Evolutionary conservation across 2,797 vertebrate species (phyloP), one percentile per base, ranked within the genome.

Genomic region (Sebastes steindachneri): DNA sequence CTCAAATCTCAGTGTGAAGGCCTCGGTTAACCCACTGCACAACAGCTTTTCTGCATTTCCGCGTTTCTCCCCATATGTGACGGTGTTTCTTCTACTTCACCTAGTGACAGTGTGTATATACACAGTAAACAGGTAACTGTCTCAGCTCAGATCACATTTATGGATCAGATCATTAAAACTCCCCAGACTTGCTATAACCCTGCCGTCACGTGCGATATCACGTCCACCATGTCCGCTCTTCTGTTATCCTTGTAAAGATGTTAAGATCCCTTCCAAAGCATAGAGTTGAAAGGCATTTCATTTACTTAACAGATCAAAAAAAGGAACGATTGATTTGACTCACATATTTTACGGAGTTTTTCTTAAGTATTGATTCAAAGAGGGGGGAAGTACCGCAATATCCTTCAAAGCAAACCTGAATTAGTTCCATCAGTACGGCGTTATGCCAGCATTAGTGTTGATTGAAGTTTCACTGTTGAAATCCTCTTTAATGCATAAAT

Each of bases 381-480:
- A 21, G 1, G 4, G 8, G 8, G 9, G 3, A 35, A 35, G 17
- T 7, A 8, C 15, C 48, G 35, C 7, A 6, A 1, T 11, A 2
- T 53, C 2, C 65, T 48, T 77, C 69, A 89, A 72, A 82, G 76
- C 31, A 17, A 9, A 69, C 54, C 59, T 29, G 9, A 29, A 73
- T 68, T 31, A 31, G 14, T 10, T 19, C 45, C 41, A 37, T 51
- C 21, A 57, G 26, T 33, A 11, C 45, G 17, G 15, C 21, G 14
- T 57, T 53, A 31, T 26, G 1, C 9, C 33, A 55, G 19, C 8
- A 11, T 29, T 54, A 17, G 58, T 54, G 10, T 14, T 33, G 9
- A 66, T 48, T 60, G 0, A 25, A 9, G 26, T 68, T 71, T 45
- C 23, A 59, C 19, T 1, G 53, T 66, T 26, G 6, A 31, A 65